Percentiles rank a stretch among this genome's conserved stretches.
Evolutionary conservation across 2,797 vertebrate species (phyloP).

Genomic region (Tachyglossus aculeatus): DNA sequence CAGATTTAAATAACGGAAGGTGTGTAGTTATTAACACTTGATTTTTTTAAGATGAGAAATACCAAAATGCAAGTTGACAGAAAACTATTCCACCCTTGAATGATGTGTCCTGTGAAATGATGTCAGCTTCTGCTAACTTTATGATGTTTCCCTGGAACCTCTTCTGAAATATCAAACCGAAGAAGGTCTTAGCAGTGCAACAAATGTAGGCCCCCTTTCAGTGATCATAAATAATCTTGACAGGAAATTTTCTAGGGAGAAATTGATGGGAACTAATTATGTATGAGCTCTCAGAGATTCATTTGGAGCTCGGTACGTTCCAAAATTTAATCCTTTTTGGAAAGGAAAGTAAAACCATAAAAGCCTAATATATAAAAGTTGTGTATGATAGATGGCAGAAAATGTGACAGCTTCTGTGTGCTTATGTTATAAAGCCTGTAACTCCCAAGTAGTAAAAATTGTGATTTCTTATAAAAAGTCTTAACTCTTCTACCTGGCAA

Average conservation of each 20-base stretch:
- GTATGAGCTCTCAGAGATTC: slow-evolving; percentile 13
- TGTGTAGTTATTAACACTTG: neutral
- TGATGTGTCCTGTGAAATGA: neutral
- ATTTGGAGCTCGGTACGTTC: neutral
- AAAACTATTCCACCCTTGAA: neutral
- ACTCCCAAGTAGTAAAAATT: neutral
- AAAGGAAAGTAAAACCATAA: slow-evolving; percentile 18
- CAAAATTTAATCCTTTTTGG: neutral
- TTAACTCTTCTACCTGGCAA: neutral
- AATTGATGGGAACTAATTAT: slow-evolving; percentile 27
- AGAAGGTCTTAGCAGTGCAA: neutral
- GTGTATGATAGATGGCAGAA: neutral
- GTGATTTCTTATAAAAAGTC: neutral
- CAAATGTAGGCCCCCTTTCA: slow-evolving; percentile 2
- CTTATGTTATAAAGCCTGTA: neutral
- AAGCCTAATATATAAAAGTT: neutral
- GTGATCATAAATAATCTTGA: slow-evolving; percentile 11
- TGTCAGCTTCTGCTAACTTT: neutral
- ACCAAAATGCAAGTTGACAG: neutral
- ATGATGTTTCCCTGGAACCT: neutral
- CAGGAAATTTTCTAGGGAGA: slow-evolving; percentile 20
- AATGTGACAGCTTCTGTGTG: neutral
- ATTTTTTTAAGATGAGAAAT: neutral
- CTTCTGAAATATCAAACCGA: neutral
- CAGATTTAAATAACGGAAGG: neutral